phyloP scores from a whole-genome alignment of 2,888 invertebrate species.

The Phyto melanocephala region DNA sequence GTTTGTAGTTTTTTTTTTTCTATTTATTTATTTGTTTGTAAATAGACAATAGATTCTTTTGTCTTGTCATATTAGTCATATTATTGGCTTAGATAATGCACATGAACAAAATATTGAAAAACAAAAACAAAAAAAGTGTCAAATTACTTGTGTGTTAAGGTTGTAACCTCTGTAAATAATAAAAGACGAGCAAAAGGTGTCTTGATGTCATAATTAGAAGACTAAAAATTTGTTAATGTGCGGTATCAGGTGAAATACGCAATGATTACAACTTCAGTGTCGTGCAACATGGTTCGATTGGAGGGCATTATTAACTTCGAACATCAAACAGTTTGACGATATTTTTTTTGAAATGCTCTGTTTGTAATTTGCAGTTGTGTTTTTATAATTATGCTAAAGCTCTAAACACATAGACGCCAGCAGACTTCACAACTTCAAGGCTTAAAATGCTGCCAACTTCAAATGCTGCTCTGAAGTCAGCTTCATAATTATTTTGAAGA shows the following conservation, averaged over 20 bases:
- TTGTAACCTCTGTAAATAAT: background rate
- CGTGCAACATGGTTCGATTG: background rate
- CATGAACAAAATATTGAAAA: background rate
- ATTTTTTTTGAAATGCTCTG: too few relatives aligned
- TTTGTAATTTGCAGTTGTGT: too few relatives aligned
- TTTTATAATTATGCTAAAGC: too few relatives aligned
- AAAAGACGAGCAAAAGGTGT: conserved; percentile 12
- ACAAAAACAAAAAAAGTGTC: conserved; percentile 12
- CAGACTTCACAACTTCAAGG: too few relatives aligned
- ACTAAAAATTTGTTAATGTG: background rate
- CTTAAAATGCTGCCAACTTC: too few relatives aligned
- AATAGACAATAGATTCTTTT: conserved; percentile 33
- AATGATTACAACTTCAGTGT: background rate
- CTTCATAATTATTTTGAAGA: too few relatives aligned
- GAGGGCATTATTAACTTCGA: background rate
- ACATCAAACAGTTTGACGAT: background rate
- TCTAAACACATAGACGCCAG: too few relatives aligned
- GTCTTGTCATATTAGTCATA: background rate
- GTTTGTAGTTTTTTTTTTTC: background rate
- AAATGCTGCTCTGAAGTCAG: too few relatives aligned
- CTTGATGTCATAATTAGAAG: background rate
- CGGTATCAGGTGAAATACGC: background rate
- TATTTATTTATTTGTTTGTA: background rate
- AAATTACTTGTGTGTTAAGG: conserved; percentile 24
- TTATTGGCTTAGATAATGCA: background rate